Percentiles rank a stretch among this genome's conserved stretches.
These are phyloP conservation scores for Loxodonta africana DNA, from an alignment of 2,113 vertebrate species.

Conservation along the genomic window DNA sequence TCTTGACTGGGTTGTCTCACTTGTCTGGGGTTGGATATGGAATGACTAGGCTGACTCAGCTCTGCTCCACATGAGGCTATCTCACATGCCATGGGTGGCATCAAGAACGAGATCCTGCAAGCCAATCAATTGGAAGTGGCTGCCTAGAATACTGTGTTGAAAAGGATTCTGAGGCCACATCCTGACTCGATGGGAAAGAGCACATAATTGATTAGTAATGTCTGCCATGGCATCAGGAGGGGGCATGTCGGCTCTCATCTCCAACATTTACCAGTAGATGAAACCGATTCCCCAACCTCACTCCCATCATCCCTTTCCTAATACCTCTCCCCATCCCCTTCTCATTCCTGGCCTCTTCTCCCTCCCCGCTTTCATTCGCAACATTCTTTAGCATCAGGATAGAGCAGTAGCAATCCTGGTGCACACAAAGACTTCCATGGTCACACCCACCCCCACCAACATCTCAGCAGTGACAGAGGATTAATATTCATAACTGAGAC, in stretches of 20 bases:
- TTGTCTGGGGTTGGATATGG: background rate
- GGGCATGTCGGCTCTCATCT: background rate
- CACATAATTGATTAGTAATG: background rate
- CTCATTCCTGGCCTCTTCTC: background rate
- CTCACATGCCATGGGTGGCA: accelerated
- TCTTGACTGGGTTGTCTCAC: background rate
- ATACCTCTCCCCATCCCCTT: background rate
- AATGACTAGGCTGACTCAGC: background rate
- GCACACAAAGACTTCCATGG: accelerated
- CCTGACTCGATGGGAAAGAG: background rate
- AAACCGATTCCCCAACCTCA: background rate
- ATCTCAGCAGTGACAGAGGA: constrained; percentile 58
- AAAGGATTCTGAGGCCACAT: background rate
- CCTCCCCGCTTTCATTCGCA: background rate
- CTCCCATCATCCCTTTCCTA: background rate
- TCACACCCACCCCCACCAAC: background rate
- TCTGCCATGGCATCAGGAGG: background rate
- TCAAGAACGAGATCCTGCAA: background rate
- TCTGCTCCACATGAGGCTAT: accelerated
- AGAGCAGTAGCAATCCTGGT: background rate
- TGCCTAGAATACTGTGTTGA: background rate
- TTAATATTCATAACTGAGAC: constrained; percentile 60
- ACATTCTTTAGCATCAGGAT: background rate
- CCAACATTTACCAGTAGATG: accelerated
- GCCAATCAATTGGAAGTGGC: background rate